Conservation (phyloP, 2,113 vertebrate genomes). For the Chroicocephalus ridibundus region DNA sequence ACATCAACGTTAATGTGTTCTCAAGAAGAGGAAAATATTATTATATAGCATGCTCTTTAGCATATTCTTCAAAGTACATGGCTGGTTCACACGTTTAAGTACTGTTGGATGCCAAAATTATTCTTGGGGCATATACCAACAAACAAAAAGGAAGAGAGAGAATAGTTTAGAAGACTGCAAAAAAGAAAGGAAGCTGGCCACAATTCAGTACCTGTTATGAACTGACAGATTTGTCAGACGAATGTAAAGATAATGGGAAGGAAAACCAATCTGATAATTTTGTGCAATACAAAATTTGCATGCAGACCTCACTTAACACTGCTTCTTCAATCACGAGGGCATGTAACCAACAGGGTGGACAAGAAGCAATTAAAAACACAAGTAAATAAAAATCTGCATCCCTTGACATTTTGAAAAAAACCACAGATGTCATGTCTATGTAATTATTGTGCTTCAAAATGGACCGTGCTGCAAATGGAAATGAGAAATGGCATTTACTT, state of each 20-base stretch:
- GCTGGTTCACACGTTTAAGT: neutral
- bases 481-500: conserved; percentile 62
- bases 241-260: neutral
- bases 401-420: conserved; percentile 60
- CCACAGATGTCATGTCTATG: neutral
- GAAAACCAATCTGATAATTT: neutral
- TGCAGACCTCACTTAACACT: neutral
- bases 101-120: neutral
- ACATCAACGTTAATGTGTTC: neutral
- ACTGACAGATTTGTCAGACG: neutral
- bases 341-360: neutral
- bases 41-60: neutral
- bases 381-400: conserved; percentile 46
- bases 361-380: neutral
- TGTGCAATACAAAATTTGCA: neutral
- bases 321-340: conserved; percentile 11
- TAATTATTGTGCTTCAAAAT: conserved; percentile 4
- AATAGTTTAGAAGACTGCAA: neutral
- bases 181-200: neutral
- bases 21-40: neutral
- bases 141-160: neutral
- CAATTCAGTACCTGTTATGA: neutral
- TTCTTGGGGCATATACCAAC: neutral
- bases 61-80: neutral
- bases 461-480: conserved; percentile 37